Conservation (phyloP, 37 sponge, comb jelly and placozoan genomes). For the Diacarnus erythraeanus region DNA sequence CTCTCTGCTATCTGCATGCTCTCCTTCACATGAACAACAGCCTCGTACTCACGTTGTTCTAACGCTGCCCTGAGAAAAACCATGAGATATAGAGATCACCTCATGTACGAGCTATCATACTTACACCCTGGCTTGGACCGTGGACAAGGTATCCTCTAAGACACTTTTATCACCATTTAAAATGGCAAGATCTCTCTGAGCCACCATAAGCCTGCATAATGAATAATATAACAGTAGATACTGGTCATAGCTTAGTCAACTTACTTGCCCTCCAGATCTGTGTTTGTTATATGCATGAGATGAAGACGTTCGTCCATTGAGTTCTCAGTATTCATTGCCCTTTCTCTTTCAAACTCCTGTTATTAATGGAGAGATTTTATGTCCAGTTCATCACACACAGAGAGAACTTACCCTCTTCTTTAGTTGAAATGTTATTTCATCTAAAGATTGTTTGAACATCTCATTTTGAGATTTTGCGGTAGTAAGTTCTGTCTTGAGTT, state of each 20-base stretch:
- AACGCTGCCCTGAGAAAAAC: conserved; percentile 1
- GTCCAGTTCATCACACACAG: background rate
- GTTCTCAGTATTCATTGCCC: conserved; percentile 17
- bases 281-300: conserved; percentile 20
- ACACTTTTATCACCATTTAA: conserved; percentile 45
- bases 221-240: too few species aligned
- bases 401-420: conserved; percentile 41
- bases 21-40: conserved; percentile 81
- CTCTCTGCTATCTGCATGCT: conserved; percentile 86
- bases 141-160: conserved; percentile 26
- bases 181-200: conserved; percentile 39
- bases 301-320: conserved; percentile 45
- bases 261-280: conserved; percentile 55
- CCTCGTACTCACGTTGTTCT: conserved; percentile 69
- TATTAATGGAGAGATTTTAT: background rate
- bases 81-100: background rate
- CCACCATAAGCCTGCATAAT: conserved; percentile 19
- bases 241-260: too few species aligned
- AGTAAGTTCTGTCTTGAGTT: conserved; percentile 37
- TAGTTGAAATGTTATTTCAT: conserved; percentile 45
- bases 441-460: conserved; percentile 50
- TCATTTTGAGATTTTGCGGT: conserved; percentile 45
- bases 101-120: background rate
- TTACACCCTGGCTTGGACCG: conserved; percentile 49
- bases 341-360: conserved; percentile 39